phyloP scores from a whole-genome alignment of 2,797 vertebrate species.

The Cygnus olor region DNA sequence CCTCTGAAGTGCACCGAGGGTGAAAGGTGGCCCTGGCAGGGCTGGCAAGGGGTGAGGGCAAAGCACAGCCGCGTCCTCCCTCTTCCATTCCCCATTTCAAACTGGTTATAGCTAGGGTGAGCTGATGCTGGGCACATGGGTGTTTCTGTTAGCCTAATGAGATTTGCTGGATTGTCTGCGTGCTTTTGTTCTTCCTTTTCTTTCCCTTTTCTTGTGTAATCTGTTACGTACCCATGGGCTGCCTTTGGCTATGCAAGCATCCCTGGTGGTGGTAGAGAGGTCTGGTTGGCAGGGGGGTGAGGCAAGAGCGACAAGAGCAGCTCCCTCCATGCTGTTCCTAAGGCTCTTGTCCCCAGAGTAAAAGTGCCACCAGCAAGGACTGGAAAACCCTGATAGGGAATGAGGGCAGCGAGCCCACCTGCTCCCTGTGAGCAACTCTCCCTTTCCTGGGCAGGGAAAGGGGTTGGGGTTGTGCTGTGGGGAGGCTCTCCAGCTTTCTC shows the following conservation, averaged over 20 bases:
- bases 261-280: neutral
- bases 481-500: neutral
- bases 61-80: fast-evolving
- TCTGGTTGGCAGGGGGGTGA: neutral
- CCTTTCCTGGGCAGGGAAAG: neutral
- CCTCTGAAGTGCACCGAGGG: neutral
- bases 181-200: neutral
- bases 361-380: neutral
- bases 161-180: slow-evolving; percentile 23
- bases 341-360: neutral
- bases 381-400: neutral
- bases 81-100: neutral
- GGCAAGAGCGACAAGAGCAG: neutral
- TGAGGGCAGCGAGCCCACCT: neutral
- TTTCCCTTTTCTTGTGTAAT: neutral
- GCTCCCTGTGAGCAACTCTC: neutral
- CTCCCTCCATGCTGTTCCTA: neutral
- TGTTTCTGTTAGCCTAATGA: slow-evolving; percentile 8
- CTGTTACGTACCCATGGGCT: neutral
- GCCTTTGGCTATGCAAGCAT: neutral
- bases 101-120: neutral
- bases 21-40: neutral
- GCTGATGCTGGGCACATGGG: neutral
- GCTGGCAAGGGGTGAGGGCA: neutral
- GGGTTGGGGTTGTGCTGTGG: neutral